Percentiles rank a stretch among this genome's conserved stretches.
These are phyloP conservation scores for Euzetes globulus DNA, from an alignment of 2,888 invertebrate genomes.

Conservation along the genomic window DNA sequence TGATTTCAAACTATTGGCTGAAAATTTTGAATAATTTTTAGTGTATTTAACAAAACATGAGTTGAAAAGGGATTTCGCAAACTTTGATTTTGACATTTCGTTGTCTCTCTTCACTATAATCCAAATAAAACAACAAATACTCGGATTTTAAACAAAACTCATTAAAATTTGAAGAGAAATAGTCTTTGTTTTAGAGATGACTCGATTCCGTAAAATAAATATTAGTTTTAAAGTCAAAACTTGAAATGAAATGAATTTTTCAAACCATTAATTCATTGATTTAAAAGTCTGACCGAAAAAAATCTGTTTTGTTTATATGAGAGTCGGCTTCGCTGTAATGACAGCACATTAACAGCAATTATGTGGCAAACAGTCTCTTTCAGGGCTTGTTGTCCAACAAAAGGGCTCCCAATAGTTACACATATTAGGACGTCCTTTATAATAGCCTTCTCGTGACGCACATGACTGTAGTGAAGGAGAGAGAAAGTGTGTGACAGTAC, in stretches of 20 bases:
- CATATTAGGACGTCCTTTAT: not conserved
- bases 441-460: not conserved
- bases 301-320: no score
- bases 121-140: not conserved
- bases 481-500: not conserved
- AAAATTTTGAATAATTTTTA: not conserved
- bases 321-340: not conserved
- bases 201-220: no score
- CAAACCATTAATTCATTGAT: no score
- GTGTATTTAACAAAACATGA: not conserved
- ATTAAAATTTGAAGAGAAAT: no score
- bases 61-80: not conserved
- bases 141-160: not conserved
- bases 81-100: conserved; percentile 1
- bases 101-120: not conserved
- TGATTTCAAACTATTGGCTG: not conserved
- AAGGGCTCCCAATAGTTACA: no score
- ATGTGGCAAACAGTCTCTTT: not conserved
- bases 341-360: not conserved
- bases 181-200: no score
- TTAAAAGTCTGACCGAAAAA: no score
- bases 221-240: not conserved
- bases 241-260: no score
- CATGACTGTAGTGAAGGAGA: not conserved
- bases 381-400: no score